Evolutionary conservation across 2,888 invertebrate genomes (phyloP).

Genomic region (Phanerotoma sp.): DNA sequence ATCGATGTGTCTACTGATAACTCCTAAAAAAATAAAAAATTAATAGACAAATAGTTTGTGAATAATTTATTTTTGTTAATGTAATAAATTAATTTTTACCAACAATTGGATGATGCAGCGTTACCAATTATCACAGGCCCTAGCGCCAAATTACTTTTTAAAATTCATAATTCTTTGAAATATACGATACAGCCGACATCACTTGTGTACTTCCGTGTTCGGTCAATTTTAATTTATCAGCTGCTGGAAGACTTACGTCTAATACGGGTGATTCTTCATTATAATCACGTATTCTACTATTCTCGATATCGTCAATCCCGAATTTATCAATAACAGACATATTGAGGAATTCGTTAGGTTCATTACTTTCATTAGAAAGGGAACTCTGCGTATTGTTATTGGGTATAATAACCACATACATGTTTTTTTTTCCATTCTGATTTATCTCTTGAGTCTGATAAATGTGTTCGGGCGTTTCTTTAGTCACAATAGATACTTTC

Average conservation of each 20-base stretch:
- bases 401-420: slow-evolving; percentile 36
- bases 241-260: slow-evolving; percentile 33
- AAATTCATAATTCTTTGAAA: slow-evolving; percentile 43
- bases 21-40: too few relatives aligned
- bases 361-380: not conserved
- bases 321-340: slow-evolving; percentile 10
- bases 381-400: slow-evolving; percentile 33
- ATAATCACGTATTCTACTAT: too few relatives aligned
- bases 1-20: too few relatives aligned
- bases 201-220: slow-evolving; percentile 39
- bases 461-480: slow-evolving; percentile 42
- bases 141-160: too few relatives aligned
- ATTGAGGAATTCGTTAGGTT: not conserved
- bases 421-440: slow-evolving; percentile 39
- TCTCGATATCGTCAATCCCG: slow-evolving; percentile 19
- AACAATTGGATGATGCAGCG: too few relatives aligned
- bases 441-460: slow-evolving; percentile 40
- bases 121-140: too few relatives aligned
- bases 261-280: slow-evolving; percentile 6
- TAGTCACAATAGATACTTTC: slow-evolving; percentile 37
- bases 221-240: slow-evolving; percentile 36
- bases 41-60: too few relatives aligned
- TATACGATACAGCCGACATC: slow-evolving; percentile 40
- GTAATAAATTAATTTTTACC: too few relatives aligned
- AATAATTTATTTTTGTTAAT: too few relatives aligned